Evolutionary conservation across 2,888 invertebrate species (phyloP), one percentile per base, ranked within the genome.

Genomic region (Parelbella ahira): DNA sequence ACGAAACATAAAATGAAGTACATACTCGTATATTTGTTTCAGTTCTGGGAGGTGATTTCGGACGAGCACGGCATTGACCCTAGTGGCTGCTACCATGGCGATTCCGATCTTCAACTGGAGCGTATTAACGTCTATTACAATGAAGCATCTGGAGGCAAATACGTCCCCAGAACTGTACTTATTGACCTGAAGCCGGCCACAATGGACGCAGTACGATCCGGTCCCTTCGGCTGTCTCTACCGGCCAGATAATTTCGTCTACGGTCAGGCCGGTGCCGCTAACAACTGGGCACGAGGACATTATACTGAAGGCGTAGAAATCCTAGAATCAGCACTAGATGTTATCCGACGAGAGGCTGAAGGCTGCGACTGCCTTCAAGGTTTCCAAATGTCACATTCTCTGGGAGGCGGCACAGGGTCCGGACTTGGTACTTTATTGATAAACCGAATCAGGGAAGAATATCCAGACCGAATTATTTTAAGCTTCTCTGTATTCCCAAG

Each of bases 221-320:
- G 96, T 5, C 91, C 93, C 13, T 95, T 93, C 71, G 96, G 96
- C 2, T 92, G 93, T 65, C 90, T 96, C 37, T 96, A 94, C 88
- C 90, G 96, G 38, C 96, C 96, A 4, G 95, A 96, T 74, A 97
- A 96, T 82, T 96, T 95, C 70, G 94, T 96, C 1, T 96, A 94
- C 58, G 94, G 92, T 3, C 79, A 82, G 39, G 73, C 71, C 28
- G 65, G 86, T 10, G 88, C 81, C 23, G 81, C 76, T 7, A 87
- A 88, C 54, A 88, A 88, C 68, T 88, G 88, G 88, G 82, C 88
- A n/a, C 63, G 80, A 48, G 88, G 97, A n/a, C 96, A 97, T 65
- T 97, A 97, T 81, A 97, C 97, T 9, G 97, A 97, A 81, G 97
- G 97, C n/a, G 96, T 91, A 41, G 97, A 93, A 80, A 89, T 93